Evolutionary conservation across 2,888 invertebrate species (phyloP), one percentile per base, ranked within the genome.

Genomic region (Eupsilia transversa): DNA sequence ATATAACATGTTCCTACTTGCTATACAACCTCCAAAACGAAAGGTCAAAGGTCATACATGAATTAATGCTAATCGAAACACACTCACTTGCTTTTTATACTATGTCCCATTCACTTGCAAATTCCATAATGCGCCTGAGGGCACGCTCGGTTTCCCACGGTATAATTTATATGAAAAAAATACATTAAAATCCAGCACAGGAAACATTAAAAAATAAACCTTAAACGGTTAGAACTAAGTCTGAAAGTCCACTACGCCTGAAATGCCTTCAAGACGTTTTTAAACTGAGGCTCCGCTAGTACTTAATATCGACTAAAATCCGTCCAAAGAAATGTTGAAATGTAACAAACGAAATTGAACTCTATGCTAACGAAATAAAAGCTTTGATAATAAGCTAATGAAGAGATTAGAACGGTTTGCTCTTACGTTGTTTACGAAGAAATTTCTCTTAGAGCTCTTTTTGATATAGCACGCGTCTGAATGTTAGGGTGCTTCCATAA

Each of bases 111-210:
- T 93, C 92, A 91, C 93, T 92, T 90, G 92, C 93, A 84, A 91
- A 92, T 92, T 91, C 92, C 93, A 93, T 91, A 92, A 97, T 96
- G 97, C 95, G 97, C 97, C 97, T 95, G 96, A 95, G 97, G 97
- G 96, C 96, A 97, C 94, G 95, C 96, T 95, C 94, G 94, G 95
- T 95, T 97, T 97, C 97, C 96, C 97, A 97, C 97, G 97, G 89
- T 89, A 86, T 87, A 88, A 86, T 95, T 95, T 87, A 86, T 82
- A 81, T 67, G 80, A 87, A 89, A 89, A 89, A 85, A 82, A 74
- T 68, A 84, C 57, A 83, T 69, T 76, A 79, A 75, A 81, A 83
- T 73, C 61, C 80, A 74, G 23, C 30, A 14, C 10, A 33, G 0
- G 2, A 52, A 35, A 54, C 41, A 30, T 17, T 0, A 20, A 14